Evolutionary conservation across 1,140 invertebrate species (phyloP).

Genomic region (Drosophila ogumai): DNA sequence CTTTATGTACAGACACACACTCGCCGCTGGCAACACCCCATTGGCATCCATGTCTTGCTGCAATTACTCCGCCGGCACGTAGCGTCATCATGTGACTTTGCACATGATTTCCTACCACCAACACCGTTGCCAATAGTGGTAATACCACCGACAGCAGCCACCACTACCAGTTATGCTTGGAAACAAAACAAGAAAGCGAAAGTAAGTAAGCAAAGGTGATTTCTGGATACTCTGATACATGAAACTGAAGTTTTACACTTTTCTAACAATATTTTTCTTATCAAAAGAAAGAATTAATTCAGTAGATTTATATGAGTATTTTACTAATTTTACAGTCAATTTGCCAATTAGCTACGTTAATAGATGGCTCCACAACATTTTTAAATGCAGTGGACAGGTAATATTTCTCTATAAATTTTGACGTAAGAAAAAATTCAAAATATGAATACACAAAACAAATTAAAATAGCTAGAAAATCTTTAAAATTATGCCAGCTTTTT

Average conservation of each 20-base stretch:
- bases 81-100: slow-evolving; percentile 76
- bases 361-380: too few species aligned
- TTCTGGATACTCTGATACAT: slow-evolving; percentile 17
- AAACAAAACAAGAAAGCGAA: slow-evolving; percentile 53
- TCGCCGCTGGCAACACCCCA: slow-evolving; percentile 32
- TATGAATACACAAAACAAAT: too few species aligned
- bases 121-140: slow-evolving; percentile 35
- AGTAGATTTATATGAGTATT: too few species aligned
- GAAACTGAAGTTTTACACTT: too few species aligned
- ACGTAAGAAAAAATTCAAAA: too few species aligned
- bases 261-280: neutral
- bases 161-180: slow-evolving; percentile 24
- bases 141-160: slow-evolving; percentile 48
- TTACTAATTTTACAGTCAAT: too few species aligned
- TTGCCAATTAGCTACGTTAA: too few species aligned
- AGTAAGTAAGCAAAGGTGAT: slow-evolving; percentile 16
- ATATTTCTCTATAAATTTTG: too few species aligned
- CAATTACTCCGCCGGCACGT: slow-evolving; percentile 75
- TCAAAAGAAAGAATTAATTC: neutral
- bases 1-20: slow-evolving; percentile 4
- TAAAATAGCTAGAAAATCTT: too few species aligned
- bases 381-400: too few species aligned
- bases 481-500: too few species aligned
- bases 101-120: slow-evolving; percentile 81
- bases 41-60: slow-evolving; percentile 66